These are phyloP conservation scores for Lepidothrix coronata DNA, from an alignment of 2,113 vertebrate species.

Conservation along the genomic window DNA sequence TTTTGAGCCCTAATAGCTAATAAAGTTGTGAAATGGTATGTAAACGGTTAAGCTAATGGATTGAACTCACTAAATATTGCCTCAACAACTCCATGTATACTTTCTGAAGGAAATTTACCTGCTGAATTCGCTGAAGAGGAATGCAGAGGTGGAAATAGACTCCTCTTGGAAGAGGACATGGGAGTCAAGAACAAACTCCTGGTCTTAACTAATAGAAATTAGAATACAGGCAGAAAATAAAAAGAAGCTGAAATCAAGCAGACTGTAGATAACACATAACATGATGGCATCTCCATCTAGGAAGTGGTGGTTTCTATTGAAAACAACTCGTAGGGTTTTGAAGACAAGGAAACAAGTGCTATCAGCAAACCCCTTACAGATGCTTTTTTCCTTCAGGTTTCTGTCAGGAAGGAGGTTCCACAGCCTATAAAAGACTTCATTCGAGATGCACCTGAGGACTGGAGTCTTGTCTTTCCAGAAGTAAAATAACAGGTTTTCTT, in stretches of 20 bases:
- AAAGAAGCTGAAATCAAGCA: not conserved
- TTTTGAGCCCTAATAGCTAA: not conserved
- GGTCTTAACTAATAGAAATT: not conserved
- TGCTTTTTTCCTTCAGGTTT: conserved; percentile 66
- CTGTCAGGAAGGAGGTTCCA: conserved; percentile 69
- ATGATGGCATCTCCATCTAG: not conserved
- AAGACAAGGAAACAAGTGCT: not conserved
- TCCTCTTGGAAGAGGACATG: not conserved
- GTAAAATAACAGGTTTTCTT: not conserved
- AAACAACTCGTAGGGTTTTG: not conserved
- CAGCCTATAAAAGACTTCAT: not conserved
- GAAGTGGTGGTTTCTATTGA: not conserved
- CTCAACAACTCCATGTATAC: not conserved
- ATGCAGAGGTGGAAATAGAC: not conserved
- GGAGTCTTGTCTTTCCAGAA: conserved; percentile 25
- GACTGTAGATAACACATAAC: not conserved
- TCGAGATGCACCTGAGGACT: conserved; percentile 38
- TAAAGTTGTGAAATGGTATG: not conserved
- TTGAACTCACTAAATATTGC: not conserved
- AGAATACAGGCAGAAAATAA: not conserved
- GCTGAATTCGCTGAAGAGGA: not conserved
- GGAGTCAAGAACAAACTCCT: not conserved
- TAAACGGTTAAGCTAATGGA: not conserved
- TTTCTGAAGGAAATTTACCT: not conserved
- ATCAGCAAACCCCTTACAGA: not conserved